Evolutionary conservation across 2,797 vertebrate genomes (phyloP), one percentile per base, ranked within the genome.

Genomic region (Thunnus albacares): DNA sequence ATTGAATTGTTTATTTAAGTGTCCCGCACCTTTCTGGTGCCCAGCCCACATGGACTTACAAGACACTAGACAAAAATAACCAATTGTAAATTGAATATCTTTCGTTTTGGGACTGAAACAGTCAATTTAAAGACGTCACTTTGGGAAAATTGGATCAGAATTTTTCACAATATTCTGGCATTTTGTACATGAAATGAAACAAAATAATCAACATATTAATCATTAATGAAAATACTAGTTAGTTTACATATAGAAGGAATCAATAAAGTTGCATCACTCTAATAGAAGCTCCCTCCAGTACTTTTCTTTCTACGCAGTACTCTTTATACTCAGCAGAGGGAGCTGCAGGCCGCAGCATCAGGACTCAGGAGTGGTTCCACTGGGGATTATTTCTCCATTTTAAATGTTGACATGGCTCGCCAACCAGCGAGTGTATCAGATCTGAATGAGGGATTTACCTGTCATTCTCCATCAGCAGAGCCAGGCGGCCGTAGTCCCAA

Each of bases 401-500:
- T 90, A 80, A 73, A 47, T 62, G 74, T 72, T 77, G 77, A 71
- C 76, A 71, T 22, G 28, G 24, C 79, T 90, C 47, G 68, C 67
- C 66, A 59, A 71, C 10, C 30, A 51, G 38, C 5, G 28, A 12
- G 83, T 43, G 41, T 2, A 38, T 56, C 38, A 11, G 30, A 55
- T 61, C 45, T 61, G 4, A 72, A 58, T 38, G 71, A 74, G 58
- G 58, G 55, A 74, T 80, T 88, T 80, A 93, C 93, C 98, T 99
- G 93, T 99, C 98, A 61, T 99, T 98, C 87, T 98, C 97, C 95
- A 99, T 97, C 66, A 99, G 96, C 86, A 99, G 93, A 3, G 97
- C 97, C 90, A 99, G 93, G 62, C 98, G 97, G 18, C 98, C 98
- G 0, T 99, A 99, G 91, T 99, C 98, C 98, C 98, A 99, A 0